Evolutionary conservation across 1,140 invertebrate species (phyloP).

Genomic region (Philopotamus ludificatus): DNA sequence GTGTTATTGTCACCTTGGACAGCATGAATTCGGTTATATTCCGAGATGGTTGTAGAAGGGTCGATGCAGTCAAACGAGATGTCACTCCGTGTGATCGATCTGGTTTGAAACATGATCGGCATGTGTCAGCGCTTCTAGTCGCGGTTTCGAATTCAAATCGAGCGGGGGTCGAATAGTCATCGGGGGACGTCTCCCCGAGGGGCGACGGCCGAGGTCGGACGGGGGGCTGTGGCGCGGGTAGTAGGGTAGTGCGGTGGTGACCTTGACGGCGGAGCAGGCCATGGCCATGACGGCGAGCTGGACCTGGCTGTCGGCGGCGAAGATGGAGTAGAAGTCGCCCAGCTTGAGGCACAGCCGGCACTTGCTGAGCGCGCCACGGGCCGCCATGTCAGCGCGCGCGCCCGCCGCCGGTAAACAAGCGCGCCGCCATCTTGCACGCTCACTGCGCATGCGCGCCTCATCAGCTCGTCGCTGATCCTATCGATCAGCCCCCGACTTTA

Average conservation of each 20-base stretch:
- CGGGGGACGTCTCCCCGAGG: background rate
- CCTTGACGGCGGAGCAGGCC: constrained; percentile 59
- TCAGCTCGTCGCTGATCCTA: no score
- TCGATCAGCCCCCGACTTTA: background rate
- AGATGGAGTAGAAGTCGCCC: constrained; percentile 56
- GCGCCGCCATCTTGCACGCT: background rate
- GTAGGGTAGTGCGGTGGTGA: no score
- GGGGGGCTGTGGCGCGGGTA: no score
- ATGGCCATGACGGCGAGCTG: constrained; percentile 60
- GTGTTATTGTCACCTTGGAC: no score
- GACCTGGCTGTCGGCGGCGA: constrained; percentile 53
- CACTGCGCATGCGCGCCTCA: background rate
- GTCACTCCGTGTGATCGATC: no score
- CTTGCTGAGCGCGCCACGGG: constrained; percentile 53
- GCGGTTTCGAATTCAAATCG: no score
- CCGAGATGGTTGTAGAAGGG: no score
- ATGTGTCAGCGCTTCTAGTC: no score
- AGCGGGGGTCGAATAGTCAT: no score
- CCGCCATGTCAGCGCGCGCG: constrained; percentile 49
- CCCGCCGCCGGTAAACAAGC: background rate
- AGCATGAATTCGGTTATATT: no score
- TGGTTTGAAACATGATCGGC: no score
- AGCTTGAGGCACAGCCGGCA: constrained; percentile 56
- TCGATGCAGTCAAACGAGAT: no score
- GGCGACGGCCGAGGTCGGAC: background rate